Base-by-base conservation (phyloP, 2,113 vertebrate species). In the Condylura cristata region DNA sequence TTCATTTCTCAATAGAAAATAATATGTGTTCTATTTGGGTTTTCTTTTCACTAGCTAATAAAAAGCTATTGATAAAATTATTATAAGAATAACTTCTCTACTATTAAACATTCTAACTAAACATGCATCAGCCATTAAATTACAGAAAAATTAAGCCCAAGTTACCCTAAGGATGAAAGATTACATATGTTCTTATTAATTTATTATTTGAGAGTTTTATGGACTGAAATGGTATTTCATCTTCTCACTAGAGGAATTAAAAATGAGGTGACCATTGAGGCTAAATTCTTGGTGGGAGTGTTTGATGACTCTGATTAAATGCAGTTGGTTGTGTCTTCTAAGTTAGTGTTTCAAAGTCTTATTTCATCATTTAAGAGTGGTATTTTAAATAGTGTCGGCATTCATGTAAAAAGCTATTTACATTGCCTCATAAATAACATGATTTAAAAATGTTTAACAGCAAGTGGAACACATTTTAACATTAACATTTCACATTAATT, bases 371-470 rank as follows among this genome's bases (percentile, higher is more conserved):
- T 84, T 93, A 91, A 90, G 44, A 79, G 37, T 86, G 30, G 4
- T 86, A 65, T 89, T 95, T 93, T 93, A 11, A 78, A 63, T 10
- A 48, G 1, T 87, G 0, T 74, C 81, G 95, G 74, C 28, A 79
- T 89, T 95, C 75, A 89, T 61, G 37, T 74, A 89, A 93, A 92
- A 56, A 32, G 1, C 7, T 94, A 80, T 89, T 86, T 96, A 89
- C 2, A 89, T 70, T 85, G 32, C 78, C 41, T 92, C 46, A 46
- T 97, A 97, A 95, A 95, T 76, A 93, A 37, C 5, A 44, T 61
- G 17, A 26, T 93, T 97, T 96, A 85, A 94, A 89, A 95, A 97
- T 90, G 96, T 95, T 97, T 96, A 93, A 39, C 37, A 51, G 68
- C 94, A 90, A 91, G 34, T 37, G 88, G 82, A 93, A 26, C 56